Percentiles rank a stretch among this genome's conserved stretches.
Evolutionary conservation across 2,113 vertebrate species (phyloP).

Genomic region (Penelope pileata): DNA sequence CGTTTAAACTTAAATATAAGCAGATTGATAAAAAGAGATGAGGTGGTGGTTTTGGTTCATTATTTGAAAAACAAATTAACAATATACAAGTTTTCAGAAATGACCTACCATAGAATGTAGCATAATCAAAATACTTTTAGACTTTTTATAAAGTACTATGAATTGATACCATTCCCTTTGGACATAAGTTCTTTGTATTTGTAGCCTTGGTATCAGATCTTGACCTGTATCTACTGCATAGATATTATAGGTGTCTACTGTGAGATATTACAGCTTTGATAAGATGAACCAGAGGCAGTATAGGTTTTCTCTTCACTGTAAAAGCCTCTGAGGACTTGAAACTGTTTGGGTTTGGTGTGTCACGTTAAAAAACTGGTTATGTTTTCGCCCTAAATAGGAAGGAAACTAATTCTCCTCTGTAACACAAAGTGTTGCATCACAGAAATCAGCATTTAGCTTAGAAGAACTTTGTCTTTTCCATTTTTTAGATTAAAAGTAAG

Average conservation of each 20-base stretch:
- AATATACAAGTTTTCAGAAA: background rate
- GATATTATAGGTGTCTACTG: background rate
- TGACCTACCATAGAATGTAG: background rate
- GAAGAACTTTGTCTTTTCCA: background rate
- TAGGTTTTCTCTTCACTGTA: background rate
- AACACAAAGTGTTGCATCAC: background rate
- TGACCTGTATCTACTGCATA: background rate
- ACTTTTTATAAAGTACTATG: background rate
- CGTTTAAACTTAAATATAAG: conserved; percentile 66
- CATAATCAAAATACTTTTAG: background rate
- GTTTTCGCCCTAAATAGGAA: background rate
- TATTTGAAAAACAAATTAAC: background rate
- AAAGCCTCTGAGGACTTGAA: background rate
- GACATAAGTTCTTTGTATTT: background rate
- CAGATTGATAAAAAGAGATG: conserved; percentile 27
- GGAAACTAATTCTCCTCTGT: background rate
- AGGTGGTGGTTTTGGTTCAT: background rate
- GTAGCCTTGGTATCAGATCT: background rate
- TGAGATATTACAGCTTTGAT: background rate
- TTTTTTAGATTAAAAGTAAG: background rate
- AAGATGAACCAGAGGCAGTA: background rate
- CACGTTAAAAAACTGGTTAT: background rate
- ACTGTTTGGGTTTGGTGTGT: background rate
- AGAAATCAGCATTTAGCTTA: background rate
- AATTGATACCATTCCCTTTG: background rate